phyloP scores from a whole-genome alignment of 2,888 invertebrate genomes.

The Pristionchus exspectatus region DNA sequence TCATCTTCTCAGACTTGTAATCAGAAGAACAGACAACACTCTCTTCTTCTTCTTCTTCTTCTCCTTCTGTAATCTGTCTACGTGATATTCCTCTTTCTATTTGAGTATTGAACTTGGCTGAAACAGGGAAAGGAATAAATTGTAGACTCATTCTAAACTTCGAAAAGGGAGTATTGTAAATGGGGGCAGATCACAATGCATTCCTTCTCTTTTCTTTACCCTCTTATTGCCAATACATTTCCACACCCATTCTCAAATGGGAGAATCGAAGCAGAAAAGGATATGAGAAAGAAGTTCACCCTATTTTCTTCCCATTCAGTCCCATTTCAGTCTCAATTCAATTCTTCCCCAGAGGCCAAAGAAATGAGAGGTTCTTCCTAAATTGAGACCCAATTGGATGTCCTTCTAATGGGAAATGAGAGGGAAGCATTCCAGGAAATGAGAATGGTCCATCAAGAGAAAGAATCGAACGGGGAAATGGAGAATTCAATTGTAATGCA shows the following conservation, averaged over 20 bases:
- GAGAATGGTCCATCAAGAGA: not conserved
- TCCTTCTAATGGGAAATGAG: constrained; percentile 34
- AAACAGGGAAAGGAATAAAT: constrained; percentile 18
- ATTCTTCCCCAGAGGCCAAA: not conserved
- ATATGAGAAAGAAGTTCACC: not conserved
- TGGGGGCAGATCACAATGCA: constrained; percentile 28
- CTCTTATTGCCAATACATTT: not conserved
- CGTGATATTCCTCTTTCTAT: not conserved
- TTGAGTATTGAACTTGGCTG: not conserved
- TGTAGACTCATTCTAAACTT: not conserved
- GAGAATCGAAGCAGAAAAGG: constrained; percentile 25
- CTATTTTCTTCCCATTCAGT: not conserved
- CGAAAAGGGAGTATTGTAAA: constrained; percentile 2
- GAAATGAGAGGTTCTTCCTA: constrained; percentile 15
- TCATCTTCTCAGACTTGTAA: constrained; percentile 1
- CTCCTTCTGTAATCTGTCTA: constrained; percentile 6
- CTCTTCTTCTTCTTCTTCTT: not conserved
- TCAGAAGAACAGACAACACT: not conserved
- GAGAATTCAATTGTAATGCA: not conserved
- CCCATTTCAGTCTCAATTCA: constrained; percentile 18
- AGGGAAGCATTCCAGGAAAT: not conserved
- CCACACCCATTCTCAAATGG: constrained; percentile 25
- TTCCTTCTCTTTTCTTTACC: not conserved
- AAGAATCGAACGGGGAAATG: not conserved
- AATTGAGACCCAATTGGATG: constrained; percentile 21